Conservation (phyloP, 2,888 invertebrate genomes). For the Sabellastarte sp. region DNA sequence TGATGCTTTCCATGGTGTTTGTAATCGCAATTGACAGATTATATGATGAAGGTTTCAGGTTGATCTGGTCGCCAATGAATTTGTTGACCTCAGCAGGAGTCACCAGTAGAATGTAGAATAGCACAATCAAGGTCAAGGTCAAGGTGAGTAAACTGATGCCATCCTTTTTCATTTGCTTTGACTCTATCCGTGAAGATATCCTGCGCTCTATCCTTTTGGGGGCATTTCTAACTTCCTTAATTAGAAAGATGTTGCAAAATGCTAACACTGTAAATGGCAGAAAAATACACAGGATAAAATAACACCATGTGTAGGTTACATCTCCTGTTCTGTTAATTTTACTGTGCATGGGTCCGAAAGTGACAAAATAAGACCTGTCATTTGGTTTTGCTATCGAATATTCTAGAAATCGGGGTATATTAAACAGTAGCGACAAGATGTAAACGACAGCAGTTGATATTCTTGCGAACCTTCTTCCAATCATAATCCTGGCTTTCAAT, state of each 20-base stretch:
- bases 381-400: too few relatives aligned
- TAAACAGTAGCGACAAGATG: neutral
- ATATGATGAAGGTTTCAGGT: neutral
- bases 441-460: neutral
- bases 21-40: conserved; percentile 58
- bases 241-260: conserved; percentile 45
- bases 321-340: conserved; percentile 41
- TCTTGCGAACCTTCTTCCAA: conserved; percentile 62
- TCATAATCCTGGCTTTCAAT: conserved; percentile 68
- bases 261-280: conserved; percentile 42
- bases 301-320: conserved; percentile 47
- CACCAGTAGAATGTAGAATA: conserved; percentile 46
- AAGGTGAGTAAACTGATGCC: conserved; percentile 17
- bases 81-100: conserved; percentile 47
- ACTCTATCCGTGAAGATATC: neutral
- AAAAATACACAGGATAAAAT: conserved; percentile 47
- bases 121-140: conserved; percentile 44
- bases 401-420: neutral
- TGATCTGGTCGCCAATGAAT: conserved; percentile 22
- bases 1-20: conserved; percentile 72
- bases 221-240: conserved; percentile 40
- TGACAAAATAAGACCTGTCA: too few relatives aligned
- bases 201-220: neutral
- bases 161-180: neutral
- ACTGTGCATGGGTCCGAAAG: neutral